Percentiles rank a stretch among this genome's conserved stretches.
Conservation (phyloP, 2,113 vertebrate species). For the Thryonomys swinderianus region DNA sequence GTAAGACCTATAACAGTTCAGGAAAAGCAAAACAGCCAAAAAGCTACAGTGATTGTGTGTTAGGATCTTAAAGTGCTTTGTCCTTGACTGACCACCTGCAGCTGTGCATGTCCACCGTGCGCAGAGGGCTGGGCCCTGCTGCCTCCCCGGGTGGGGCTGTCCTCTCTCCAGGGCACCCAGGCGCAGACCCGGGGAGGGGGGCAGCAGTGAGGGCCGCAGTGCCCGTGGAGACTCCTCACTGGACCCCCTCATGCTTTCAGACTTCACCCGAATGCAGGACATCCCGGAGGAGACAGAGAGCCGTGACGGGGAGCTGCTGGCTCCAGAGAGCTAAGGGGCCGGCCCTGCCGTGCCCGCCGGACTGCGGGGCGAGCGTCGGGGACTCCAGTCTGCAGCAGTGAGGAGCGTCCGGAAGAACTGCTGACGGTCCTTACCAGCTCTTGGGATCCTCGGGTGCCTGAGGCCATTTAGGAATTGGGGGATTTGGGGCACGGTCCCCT, state of each 20-base stretch:
- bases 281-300: slow-evolving; percentile 95
- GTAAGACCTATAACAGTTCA: too few species aligned
- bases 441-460: slow-evolving; percentile 57
- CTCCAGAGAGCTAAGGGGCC: slow-evolving; percentile 81
- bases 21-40: too few species aligned
- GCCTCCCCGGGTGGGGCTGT: not conserved
- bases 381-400: slow-evolving; percentile 42
- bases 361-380: slow-evolving; percentile 49
- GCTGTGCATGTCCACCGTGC: not conserved
- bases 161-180: not conserved
- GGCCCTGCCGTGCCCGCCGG: slow-evolving; percentile 34
- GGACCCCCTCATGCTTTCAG: slow-evolving; percentile 79
- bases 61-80: not conserved
- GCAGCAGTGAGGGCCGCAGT: slow-evolving; percentile 59
- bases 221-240: slow-evolving; percentile 58
- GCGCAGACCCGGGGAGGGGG: too few species aligned
- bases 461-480: slow-evolving; percentile 29
- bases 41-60: not conserved
- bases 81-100: not conserved
- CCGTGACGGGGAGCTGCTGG: slow-evolving; percentile 79
- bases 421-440: slow-evolving; percentile 60
- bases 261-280: slow-evolving; percentile 92
- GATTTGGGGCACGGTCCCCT: slow-evolving; percentile 27
- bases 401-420: slow-evolving; percentile 70
- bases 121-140: not conserved